Conservation (phyloP, 2,797 vertebrate species). For the Myioborus miniatus region DNA sequence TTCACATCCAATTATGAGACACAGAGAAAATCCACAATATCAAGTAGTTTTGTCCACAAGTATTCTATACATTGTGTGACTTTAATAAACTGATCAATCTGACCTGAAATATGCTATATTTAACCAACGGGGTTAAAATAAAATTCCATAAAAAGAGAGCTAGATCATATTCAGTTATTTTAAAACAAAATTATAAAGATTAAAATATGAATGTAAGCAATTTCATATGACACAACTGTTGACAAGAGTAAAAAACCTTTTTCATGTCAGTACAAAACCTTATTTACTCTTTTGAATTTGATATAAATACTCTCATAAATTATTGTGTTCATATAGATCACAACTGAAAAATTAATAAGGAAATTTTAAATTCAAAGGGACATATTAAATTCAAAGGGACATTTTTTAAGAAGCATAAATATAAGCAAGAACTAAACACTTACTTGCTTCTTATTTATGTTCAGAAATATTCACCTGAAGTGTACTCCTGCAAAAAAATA, state of each 20-base stretch:
- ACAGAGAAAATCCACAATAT: background rate
- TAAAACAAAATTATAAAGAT: background rate
- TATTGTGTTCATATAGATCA: background rate
- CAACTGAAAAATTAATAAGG: background rate
- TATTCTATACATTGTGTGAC: background rate
- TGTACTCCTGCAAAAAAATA: background rate
- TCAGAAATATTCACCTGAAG: background rate
- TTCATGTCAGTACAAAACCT: background rate
- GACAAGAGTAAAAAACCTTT: background rate
- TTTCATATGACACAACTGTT: background rate
- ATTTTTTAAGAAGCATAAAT: background rate
- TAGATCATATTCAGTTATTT: background rate
- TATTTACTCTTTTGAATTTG: background rate
- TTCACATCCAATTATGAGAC: background rate
- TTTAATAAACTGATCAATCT: background rate
- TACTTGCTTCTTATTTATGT: background rate
- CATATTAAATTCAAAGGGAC: background rate
- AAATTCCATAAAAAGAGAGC: background rate
- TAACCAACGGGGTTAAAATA: background rate
- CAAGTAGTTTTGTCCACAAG: background rate
- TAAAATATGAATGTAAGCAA: background rate
- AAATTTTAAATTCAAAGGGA: background rate
- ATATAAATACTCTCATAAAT: background rate
- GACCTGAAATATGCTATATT: background rate
- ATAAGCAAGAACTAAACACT: background rate